Percentiles rank a stretch among this genome's conserved stretches.
Conservation (phyloP, 2,113 vertebrate genomes). For the Cyanocitta stelleri region DNA sequence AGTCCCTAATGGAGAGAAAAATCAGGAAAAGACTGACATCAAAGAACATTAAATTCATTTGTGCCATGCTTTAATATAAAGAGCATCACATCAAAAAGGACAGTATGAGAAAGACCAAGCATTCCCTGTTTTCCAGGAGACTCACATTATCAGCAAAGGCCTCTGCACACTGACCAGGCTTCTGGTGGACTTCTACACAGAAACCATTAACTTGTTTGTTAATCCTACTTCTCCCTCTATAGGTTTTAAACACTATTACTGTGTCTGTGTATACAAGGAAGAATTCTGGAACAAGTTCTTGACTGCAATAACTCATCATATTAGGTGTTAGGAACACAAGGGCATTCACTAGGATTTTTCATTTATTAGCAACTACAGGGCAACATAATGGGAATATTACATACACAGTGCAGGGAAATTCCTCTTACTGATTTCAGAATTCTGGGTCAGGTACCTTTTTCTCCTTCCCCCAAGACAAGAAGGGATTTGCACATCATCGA, state of each 20-base stretch:
- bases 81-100: not conserved
- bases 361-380: not conserved
- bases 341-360: not conserved
- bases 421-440: not conserved
- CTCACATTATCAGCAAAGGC: not conserved
- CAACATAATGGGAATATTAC: not conserved
- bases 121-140: not conserved
- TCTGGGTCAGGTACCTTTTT: not conserved
- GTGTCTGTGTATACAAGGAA: not conserved
- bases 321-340: not conserved
- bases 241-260: not conserved
- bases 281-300: not conserved
- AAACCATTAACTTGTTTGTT: not conserved
- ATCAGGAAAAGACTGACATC: not conserved
- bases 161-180: not conserved
- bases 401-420: not conserved
- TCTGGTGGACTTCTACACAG: not conserved
- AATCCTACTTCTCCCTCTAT: not conserved
- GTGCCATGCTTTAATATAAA: not conserved
- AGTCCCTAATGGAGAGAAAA: not conserved
- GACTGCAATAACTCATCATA: not conserved
- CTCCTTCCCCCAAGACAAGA: not conserved
- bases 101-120: not conserved
- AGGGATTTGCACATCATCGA: not conserved
- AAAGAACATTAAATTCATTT: not conserved